These are phyloP conservation scores for Brachirus orientalis DNA, from an alignment of 2,113 vertebrate species.

Conservation along the genomic window DNA sequence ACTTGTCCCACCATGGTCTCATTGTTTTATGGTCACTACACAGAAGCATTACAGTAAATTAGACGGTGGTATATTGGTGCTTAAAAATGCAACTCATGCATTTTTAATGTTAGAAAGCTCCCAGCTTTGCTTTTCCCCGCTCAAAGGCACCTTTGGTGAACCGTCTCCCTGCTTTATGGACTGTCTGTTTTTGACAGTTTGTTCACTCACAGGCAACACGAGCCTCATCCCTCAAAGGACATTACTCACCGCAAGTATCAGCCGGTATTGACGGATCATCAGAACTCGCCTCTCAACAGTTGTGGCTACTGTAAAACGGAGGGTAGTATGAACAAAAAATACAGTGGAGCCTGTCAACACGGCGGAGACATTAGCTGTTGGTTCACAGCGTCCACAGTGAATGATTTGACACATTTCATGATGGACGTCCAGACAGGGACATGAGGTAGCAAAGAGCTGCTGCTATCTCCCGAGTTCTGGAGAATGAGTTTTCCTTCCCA, in stretches of 20 bases:
- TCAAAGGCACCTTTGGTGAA: slow-evolving; percentile 49
- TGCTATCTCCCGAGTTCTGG: slow-evolving; percentile 26
- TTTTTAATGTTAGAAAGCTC: slow-evolving; percentile 22
- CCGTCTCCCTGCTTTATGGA: slow-evolving; percentile 30
- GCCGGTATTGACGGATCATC: slow-evolving; percentile 54
- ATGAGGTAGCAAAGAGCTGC: slow-evolving; percentile 54
- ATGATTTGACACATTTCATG: slow-evolving; percentile 48
- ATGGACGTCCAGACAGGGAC: slow-evolving; percentile 52
- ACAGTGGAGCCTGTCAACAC: slow-evolving; percentile 62
- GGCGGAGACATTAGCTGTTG: slow-evolving; percentile 27
- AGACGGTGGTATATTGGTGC: neutral
- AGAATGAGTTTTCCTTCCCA: neutral
- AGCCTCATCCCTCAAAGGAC: slow-evolving; percentile 30
- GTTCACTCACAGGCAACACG: slow-evolving; percentile 31
- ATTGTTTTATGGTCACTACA: slow-evolving; percentile 6
- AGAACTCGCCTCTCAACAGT: slow-evolving; percentile 29
- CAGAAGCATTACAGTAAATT: slow-evolving; percentile 26
- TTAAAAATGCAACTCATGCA: slow-evolving; percentile 26
- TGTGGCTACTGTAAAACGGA: slow-evolving; percentile 46
- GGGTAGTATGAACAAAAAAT: slow-evolving; percentile 58
- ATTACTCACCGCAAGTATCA: slow-evolving; percentile 51
- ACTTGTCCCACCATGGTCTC: neutral
- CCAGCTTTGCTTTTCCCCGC: slow-evolving; percentile 10
- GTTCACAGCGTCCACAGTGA: slow-evolving; percentile 39
- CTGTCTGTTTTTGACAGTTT: slow-evolving; percentile 49